These are phyloP conservation scores for Stenotaenia linearis DNA, from an alignment of 2,888 invertebrate genomes.

Conservation along the genomic window DNA sequence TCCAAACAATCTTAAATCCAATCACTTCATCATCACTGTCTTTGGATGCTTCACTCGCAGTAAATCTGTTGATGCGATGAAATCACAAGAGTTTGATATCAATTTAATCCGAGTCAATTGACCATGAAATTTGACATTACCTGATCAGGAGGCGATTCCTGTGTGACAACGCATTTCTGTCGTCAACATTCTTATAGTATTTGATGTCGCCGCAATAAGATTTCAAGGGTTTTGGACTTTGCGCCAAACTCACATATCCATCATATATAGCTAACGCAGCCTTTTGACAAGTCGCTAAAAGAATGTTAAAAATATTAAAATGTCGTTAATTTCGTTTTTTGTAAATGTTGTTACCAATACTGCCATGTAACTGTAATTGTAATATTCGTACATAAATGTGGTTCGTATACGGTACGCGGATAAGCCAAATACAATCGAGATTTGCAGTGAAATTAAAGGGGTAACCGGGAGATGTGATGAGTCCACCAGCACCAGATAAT, in stretches of 20 bases:
- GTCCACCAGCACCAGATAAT: conserved; percentile 44
- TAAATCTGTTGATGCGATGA: conserved; percentile 40
- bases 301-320: conserved; percentile 6
- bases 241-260: conserved; percentile 43
- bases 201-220: conserved; percentile 49
- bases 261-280: conserved; percentile 48
- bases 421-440: conserved; percentile 50
- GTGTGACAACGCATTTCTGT: conserved; percentile 46
- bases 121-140: conserved; percentile 37
- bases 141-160: conserved; percentile 47
- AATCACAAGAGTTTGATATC: neutral
- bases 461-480: conserved; percentile 48
- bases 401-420: conserved; percentile 46
- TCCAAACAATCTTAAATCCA: conserved; percentile 45
- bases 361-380: conserved; percentile 47
- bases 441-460: conserved; percentile 47
- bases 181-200: conserved; percentile 49
- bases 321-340: too few species aligned
- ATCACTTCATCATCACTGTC: conserved; percentile 39
- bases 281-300: conserved; percentile 48
- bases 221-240: conserved; percentile 40
- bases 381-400: conserved; percentile 48
- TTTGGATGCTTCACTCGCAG: conserved; percentile 41
- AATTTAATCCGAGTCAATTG: neutral
- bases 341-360: conserved; percentile 41